Evolutionary conservation across 2,797 vertebrate genomes (phyloP), one percentile per base, ranked within the genome.

Genomic region (Phataginus tetradactyla): DNA sequence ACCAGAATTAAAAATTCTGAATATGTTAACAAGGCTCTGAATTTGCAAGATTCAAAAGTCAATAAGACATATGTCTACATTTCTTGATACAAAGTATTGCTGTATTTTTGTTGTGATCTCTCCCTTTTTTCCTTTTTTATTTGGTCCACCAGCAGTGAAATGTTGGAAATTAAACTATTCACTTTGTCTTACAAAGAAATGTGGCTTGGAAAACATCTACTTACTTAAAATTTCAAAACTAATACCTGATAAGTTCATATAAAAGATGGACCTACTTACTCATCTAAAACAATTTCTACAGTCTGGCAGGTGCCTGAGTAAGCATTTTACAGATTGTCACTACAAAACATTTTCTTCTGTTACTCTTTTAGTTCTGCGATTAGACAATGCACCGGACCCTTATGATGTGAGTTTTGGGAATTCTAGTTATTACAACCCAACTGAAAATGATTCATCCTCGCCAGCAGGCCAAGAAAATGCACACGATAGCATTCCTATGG

Each of bases 321-420:
- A 53, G 34, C 1, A 21, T 93, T 10, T 68, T 77, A 81, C 37
- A 91, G n/a, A 86, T 20, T 64, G 34, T 45, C 7, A 18, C 12
- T 61, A 53, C 80, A n/a, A 93, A 93, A 71, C 11, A 21, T 18
- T 72, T 37, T 77, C 74, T 55, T 90, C 86, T 32, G 1, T 92
- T 92, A 37, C 27, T 95, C 51, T 97, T 97, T 64, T 90, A 99
- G 99, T 99, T 98, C 98, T 99, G 74, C 98, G 99, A 95, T 97
- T 99, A 95, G 99, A 99, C 81, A 98, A 98, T 97, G 98, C 98
- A 79, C 97, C 91, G 1, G 99, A 99, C 32, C 98, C 98, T 42
- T 91, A 99, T 55, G 98, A 99, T 86, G 86, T 98, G 90, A 99
- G 98, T 96, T 99, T 98, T 55, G 99, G 98, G 32, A 98, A 98